Evolutionary conservation across 2,888 invertebrate genomes (phyloP).

Genomic region (Taenaris catops): DNA sequence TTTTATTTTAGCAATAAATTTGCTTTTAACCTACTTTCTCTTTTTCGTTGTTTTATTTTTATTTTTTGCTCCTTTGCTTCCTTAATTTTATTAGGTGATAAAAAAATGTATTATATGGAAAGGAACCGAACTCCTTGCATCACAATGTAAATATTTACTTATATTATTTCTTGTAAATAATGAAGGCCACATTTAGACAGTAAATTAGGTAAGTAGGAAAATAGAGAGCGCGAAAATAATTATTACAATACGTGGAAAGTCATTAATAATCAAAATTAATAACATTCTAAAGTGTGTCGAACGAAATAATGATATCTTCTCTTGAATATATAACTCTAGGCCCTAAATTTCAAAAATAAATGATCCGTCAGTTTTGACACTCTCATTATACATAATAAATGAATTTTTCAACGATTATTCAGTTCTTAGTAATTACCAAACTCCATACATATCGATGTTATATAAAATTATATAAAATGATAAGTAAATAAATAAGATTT

Average conservation of each 20-base stretch:
- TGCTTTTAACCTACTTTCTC: constrained; percentile 71
- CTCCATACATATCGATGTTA: constrained; percentile 78
- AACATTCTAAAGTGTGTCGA: constrained; percentile 49
- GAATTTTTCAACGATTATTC: constrained; percentile 36
- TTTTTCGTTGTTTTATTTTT: constrained; percentile 56
- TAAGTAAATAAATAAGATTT: constrained; percentile 47
- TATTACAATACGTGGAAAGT: constrained; percentile 37
- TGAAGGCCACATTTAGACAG: constrained; percentile 45
- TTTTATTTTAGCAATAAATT: constrained; percentile 78
- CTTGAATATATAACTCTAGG: constrained; percentile 59
- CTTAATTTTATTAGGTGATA: constrained; percentile 37
- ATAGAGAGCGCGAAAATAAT: constrained; percentile 40
- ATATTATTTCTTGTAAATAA: constrained; percentile 48
- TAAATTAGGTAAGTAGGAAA: constrained; percentile 43
- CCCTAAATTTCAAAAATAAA: constrained; percentile 31
- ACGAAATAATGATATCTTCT: constrained; percentile 41
- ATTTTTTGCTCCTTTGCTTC: constrained; percentile 34
- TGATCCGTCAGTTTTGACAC: constrained; percentile 28
- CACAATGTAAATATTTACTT: constrained; percentile 64
- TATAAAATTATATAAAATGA: constrained; percentile 46
- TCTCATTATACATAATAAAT: constrained; percentile 24
- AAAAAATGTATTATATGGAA: constrained; percentile 64
- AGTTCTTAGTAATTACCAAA: constrained; percentile 69
- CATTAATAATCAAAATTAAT: constrained; percentile 61
- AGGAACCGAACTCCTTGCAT: constrained; percentile 80